phyloP scores from a whole-genome alignment of 2,113 vertebrate genomes.

The Heloderma charlesbogerti region DNA sequence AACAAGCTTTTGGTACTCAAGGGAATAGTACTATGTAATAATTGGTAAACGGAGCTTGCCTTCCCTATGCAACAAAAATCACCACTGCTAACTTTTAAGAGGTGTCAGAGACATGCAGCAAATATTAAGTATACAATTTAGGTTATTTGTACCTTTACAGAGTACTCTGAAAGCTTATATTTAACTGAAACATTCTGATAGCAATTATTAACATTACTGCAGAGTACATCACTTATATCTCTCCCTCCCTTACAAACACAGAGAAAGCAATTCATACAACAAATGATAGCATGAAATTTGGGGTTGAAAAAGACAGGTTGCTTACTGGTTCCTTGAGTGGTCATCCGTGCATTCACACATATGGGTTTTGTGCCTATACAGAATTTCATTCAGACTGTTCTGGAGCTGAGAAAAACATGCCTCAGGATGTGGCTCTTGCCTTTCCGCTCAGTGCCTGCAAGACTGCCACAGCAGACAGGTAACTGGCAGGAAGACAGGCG shows the following conservation, averaged over 20 bases:
- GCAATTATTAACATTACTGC: not conserved
- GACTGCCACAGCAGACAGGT: no score
- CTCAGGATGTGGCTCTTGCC: no score
- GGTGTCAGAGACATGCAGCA: not conserved
- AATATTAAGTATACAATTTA: not conserved
- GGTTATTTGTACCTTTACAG: not conserved
- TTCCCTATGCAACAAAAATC: conserved; percentile 31
- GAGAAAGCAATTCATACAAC: conserved; percentile 28
- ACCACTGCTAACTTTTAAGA: conserved; percentile 9
- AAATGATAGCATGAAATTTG: conserved; percentile 46
- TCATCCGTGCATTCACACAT: no score
- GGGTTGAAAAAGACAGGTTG: not conserved
- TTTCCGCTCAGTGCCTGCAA: no score
- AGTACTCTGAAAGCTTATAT: not conserved
- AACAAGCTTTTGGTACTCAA: conserved; percentile 27
- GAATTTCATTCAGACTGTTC: no score
- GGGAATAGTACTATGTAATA: conserved; percentile 13
- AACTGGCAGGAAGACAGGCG: no score
- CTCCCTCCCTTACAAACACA: not conserved
- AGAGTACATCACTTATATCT: not conserved
- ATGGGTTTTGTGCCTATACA: no score
- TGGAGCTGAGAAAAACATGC: no score
- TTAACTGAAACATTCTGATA: not conserved
- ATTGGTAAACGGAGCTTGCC: not conserved
- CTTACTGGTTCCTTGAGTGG: no score